phyloP scores from a whole-genome alignment of 2,888 invertebrate genomes.

The Phlogophora meticulosa region DNA sequence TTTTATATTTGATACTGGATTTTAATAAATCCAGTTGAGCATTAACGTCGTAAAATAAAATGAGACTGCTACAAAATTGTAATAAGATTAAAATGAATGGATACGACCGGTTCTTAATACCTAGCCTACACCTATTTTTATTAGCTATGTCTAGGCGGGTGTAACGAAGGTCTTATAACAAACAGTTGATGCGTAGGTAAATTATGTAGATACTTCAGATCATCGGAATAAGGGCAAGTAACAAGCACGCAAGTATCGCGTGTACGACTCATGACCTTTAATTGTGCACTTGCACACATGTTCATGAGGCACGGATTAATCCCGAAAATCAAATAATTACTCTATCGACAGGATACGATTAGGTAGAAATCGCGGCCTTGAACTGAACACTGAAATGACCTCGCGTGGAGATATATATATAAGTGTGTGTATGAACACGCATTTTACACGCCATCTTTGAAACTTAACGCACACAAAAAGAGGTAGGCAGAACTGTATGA shows the following conservation, averaged over 20 bases:
- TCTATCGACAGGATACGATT: constrained; percentile 38
- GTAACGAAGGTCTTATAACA: not conserved
- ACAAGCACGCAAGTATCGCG: constrained; percentile 35
- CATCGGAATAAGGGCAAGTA: constrained; percentile 19
- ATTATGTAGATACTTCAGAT: constrained; percentile 22
- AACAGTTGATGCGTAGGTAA: constrained; percentile 17
- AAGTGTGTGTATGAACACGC: not conserved
- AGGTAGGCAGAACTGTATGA: not conserved
- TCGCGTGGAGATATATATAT: constrained; percentile 29
- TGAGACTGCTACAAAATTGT: not conserved
- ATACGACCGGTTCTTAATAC: not conserved
- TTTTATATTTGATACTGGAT: not conserved
- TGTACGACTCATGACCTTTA: constrained; percentile 40
- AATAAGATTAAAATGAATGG: not conserved
- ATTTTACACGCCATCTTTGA: too few species aligned
- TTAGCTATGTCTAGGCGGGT: too few species aligned
- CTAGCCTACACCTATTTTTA: constrained; percentile 16
- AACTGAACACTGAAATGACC: constrained; percentile 32
- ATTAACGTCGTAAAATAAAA: not conserved
- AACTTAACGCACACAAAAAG: not conserved
- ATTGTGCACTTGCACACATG: constrained; percentile 22
- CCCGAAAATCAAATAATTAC: constrained; percentile 44
- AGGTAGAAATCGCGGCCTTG: constrained; percentile 47
- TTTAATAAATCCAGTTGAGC: not conserved
- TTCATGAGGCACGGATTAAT: constrained; percentile 24